Evolutionary conservation across 2,113 vertebrate genomes (phyloP).

Genomic region (Megatriorchis doriae): DNA sequence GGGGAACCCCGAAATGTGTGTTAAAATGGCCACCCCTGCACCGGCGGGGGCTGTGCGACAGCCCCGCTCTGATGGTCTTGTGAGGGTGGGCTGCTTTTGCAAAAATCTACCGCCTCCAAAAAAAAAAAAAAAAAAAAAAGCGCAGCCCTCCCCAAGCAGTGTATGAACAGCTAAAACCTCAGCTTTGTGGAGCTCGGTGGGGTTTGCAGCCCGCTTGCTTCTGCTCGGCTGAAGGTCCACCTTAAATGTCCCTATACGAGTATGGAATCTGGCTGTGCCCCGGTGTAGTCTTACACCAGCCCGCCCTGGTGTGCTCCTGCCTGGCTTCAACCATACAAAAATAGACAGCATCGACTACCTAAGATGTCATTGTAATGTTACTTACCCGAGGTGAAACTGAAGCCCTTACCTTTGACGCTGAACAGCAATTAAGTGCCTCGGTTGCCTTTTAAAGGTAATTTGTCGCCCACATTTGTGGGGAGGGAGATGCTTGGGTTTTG

Average conservation of each 20-base stretch:
- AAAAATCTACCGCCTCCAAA: rapidly evolving
- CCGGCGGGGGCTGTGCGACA: rapidly evolving
- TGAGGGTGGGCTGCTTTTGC: not conserved
- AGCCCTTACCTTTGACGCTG: not conserved
- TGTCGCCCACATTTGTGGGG: not conserved
- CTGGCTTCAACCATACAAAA: slow-evolving; percentile 25
- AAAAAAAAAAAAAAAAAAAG: not conserved
- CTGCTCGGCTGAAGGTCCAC: not conserved
- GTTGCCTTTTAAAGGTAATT: slow-evolving; percentile 52
- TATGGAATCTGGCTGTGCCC: slow-evolving; percentile 8
- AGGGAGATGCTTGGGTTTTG: not conserved
- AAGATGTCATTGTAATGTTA: slow-evolving; percentile 21
- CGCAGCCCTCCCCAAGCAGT: not conserved
- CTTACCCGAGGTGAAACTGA: slow-evolving; percentile 44
- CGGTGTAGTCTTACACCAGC: slow-evolving; percentile 58
- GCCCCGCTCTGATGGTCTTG: rapidly evolving
- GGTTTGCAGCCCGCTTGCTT: not conserved
- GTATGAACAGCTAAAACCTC: rapidly evolving
- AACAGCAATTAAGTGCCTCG: not conserved
- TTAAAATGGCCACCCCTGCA: not conserved
- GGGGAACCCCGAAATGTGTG: rapidly evolving
- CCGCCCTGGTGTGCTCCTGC: slow-evolving; percentile 25
- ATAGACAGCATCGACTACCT: slow-evolving; percentile 37
- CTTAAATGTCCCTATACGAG: slow-evolving; percentile 41
- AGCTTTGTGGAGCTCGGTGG: not conserved